Percentiles rank a stretch among this genome's conserved stretches.
Conservation (phyloP, 2,888 invertebrate species). For the Hirtodrosophila confusa region DNA sequence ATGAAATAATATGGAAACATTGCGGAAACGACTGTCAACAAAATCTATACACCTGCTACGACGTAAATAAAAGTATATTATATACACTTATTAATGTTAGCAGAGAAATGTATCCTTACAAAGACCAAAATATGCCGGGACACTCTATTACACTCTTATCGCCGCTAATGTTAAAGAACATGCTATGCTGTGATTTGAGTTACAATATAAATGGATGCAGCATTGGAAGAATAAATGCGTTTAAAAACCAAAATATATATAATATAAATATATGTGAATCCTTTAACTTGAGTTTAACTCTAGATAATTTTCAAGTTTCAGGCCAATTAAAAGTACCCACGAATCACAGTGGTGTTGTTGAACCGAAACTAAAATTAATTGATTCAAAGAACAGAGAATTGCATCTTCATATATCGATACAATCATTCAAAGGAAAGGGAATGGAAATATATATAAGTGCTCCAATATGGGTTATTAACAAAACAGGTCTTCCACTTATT, state of each 20-base stretch:
- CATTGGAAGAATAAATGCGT: constrained; percentile 85
- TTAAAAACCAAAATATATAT: constrained; percentile 85
- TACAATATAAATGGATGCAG: constrained; percentile 85
- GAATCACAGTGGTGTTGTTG: constrained; percentile 85
- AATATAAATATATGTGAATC: constrained; percentile 85
- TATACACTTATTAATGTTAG: constrained; percentile 85
- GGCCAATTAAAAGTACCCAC: constrained; percentile 86
- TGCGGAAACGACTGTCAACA: constrained; percentile 66
- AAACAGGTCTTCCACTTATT: constrained; percentile 97
- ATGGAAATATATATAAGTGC: constrained; percentile 90
- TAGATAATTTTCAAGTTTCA: constrained; percentile 93
- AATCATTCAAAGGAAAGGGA: constrained; percentile 86
- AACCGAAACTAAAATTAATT: constrained; percentile 89
- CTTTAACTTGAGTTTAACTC: constrained; percentile 89
- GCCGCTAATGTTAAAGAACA: constrained; percentile 93
- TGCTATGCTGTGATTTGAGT: constrained; percentile 92
- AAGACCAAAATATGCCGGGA: constrained; percentile 88
- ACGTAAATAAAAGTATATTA: constrained; percentile 74
- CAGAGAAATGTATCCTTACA: constrained; percentile 91
- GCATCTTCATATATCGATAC: constrained; percentile 89
- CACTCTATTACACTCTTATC: constrained; percentile 94
- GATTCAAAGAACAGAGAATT: constrained; percentile 90
- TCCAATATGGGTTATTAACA: constrained; percentile 98
- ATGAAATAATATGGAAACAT: constrained; percentile 80
- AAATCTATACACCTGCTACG: constrained; percentile 76